phyloP scores from a whole-genome alignment of 2,113 vertebrate species.

The Silurus asotus region DNA sequence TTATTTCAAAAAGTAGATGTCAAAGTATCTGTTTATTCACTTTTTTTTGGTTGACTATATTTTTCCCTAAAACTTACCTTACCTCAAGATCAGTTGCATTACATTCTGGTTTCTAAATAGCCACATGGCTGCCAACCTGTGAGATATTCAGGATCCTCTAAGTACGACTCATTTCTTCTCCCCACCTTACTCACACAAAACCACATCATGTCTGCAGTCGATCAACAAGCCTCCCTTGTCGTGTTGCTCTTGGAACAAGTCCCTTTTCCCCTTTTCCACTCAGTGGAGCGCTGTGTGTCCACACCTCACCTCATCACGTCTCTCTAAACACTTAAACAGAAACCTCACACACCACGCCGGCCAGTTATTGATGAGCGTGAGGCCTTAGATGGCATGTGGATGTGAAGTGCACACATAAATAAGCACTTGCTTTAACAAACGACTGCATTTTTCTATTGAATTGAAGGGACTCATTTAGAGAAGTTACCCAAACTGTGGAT shows the following conservation, averaged over 20 bases:
- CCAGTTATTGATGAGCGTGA: neutral
- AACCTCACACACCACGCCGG: neutral
- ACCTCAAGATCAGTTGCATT: neutral
- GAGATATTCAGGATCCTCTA: neutral
- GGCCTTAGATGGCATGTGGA: neutral
- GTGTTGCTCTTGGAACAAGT: slow-evolving; percentile 5
- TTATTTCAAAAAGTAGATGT: neutral
- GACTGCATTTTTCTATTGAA: neutral
- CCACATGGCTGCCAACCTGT: neutral
- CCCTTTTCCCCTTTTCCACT: slow-evolving; percentile 6
- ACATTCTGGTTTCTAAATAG: neutral
- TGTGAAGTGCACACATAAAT: neutral
- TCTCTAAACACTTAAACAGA: slow-evolving; percentile 3
- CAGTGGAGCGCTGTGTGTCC: slow-evolving; percentile 12
- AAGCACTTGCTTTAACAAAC: slow-evolving; percentile 7
- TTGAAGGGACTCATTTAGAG: neutral
- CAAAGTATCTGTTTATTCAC: neutral
- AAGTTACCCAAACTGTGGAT: slow-evolving; percentile 12
- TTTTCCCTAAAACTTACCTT: neutral
- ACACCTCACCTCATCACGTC: neutral
- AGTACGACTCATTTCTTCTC: neutral
- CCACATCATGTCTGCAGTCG: slow-evolving; percentile 14
- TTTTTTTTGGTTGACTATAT: neutral
- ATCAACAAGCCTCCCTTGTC: neutral
- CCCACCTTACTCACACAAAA: neutral